Evolutionary conservation across 1,140 invertebrate species (phyloP).

Genomic region (Cheumatopsyche charites): DNA sequence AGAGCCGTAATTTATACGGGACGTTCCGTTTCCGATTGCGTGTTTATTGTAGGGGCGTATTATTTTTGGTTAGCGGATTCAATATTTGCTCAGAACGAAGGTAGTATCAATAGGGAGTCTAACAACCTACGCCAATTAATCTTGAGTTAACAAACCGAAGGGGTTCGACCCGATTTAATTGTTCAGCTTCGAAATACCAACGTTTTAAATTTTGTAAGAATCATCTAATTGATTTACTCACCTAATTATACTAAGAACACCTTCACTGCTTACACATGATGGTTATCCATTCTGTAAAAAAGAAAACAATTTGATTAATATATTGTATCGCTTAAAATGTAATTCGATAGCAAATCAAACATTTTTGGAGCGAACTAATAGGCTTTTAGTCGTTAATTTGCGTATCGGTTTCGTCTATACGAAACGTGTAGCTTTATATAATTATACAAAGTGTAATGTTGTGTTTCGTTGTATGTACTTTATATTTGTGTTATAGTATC

Average conservation of each 20-base stretch:
- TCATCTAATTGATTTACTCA: too few species aligned
- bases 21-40: too few species aligned
- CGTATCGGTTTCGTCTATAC: not conserved
- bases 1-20: too few species aligned
- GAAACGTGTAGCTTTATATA: not conserved
- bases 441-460: too few species aligned
- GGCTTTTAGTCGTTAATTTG: constrained; percentile 3
- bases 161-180: constrained; percentile 13
- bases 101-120: constrained; percentile 27
- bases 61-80: not conserved
- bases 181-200: too few species aligned
- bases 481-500: not conserved
- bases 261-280: too few species aligned
- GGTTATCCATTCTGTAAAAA: too few species aligned
- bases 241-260: too few species aligned
- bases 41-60: too few species aligned
- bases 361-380: not conserved
- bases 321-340: too few species aligned
- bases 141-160: constrained; percentile 4
- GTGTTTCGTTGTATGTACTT: not conserved
- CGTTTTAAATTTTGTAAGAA: too few species aligned
- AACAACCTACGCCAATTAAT: constrained; percentile 21
- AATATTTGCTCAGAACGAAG: constrained; percentile 7
- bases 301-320: not conserved
- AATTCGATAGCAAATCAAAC: too few species aligned